Percentiles rank a stretch among this genome's conserved stretches.
Evolutionary conservation across 2,888 invertebrate species (phyloP).

Genomic region (Alviniconcha strummeri): DNA sequence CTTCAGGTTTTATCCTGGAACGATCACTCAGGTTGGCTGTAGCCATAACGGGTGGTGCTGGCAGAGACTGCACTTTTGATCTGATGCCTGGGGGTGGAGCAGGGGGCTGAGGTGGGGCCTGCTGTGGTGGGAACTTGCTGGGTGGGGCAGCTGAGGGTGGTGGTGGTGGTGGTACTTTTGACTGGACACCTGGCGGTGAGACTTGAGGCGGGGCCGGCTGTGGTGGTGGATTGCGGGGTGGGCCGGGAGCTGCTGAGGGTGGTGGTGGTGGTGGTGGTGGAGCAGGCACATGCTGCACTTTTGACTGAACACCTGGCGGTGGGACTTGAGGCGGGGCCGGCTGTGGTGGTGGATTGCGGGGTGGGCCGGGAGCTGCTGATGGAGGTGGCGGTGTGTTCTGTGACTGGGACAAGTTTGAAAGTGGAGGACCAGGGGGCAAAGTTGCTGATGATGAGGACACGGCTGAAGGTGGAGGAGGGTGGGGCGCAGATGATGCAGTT

Average conservation of each 20-base stretch:
- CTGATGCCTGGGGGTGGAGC: neutral
- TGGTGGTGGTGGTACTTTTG: neutral
- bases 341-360: neutral
- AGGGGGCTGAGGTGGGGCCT: neutral
- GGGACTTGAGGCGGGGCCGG: too few species aligned
- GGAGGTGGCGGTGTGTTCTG: neutral
- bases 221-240: neutral
- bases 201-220: too few species aligned
- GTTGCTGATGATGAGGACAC: neutral
- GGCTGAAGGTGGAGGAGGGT: neutral
- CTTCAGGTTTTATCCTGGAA: constrained; percentile 15
- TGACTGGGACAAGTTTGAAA: neutral
- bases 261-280: constrained; percentile 10
- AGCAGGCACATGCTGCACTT: neutral
- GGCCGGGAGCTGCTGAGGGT: neutral
- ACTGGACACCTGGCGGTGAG: neutral
- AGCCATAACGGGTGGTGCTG: neutral
- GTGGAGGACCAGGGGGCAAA: neutral
- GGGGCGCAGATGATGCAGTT: neutral
- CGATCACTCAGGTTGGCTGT: neutral
- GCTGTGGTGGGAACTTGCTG: neutral
- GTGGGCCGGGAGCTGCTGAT: neutral
- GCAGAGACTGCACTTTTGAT: too few species aligned
- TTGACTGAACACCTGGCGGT: too few species aligned
- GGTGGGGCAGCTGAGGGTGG: neutral